Conservation (phyloP, 2,113 vertebrate species). For the Xiphophorus maculatus region DNA sequence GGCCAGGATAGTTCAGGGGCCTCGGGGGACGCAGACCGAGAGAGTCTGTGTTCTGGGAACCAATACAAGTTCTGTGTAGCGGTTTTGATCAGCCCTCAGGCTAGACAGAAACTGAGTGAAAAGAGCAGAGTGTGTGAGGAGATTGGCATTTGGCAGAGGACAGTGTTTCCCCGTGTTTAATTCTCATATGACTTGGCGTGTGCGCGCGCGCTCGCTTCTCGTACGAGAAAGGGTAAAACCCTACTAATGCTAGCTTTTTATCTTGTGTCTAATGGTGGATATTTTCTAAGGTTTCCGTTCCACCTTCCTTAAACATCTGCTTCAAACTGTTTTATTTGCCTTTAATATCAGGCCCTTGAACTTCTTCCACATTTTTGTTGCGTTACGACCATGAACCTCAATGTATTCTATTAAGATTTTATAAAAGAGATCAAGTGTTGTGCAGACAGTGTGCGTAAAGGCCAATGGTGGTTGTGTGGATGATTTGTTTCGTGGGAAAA, state of each 20-base stretch:
- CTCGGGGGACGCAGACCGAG: constrained; percentile 17
- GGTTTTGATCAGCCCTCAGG: constrained; percentile 50
- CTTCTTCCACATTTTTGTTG: background rate
- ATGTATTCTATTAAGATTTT: background rate
- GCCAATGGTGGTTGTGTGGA: too few species aligned
- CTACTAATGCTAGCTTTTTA: background rate
- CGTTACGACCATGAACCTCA: background rate
- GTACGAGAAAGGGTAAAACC: background rate
- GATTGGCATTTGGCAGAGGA: background rate
- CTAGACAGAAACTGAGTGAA: background rate
- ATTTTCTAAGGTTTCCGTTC: background rate
- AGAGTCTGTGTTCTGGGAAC: constrained; percentile 42
- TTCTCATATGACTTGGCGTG: background rate
- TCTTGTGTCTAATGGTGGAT: background rate
- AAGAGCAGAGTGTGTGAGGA: background rate
- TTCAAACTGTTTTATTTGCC: background rate
- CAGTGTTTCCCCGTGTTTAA: background rate
- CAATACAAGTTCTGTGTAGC: constrained; percentile 47
- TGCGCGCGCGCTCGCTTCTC: too few species aligned
- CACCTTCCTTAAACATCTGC: background rate
- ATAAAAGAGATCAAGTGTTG: background rate
- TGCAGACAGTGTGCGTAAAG: too few species aligned
- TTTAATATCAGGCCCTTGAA: background rate
- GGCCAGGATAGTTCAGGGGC: constrained; percentile 31
- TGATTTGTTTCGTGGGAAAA: too few species aligned